Conservation (phyloP, 2,797 vertebrate species). For the Tapirus indicus region DNA sequence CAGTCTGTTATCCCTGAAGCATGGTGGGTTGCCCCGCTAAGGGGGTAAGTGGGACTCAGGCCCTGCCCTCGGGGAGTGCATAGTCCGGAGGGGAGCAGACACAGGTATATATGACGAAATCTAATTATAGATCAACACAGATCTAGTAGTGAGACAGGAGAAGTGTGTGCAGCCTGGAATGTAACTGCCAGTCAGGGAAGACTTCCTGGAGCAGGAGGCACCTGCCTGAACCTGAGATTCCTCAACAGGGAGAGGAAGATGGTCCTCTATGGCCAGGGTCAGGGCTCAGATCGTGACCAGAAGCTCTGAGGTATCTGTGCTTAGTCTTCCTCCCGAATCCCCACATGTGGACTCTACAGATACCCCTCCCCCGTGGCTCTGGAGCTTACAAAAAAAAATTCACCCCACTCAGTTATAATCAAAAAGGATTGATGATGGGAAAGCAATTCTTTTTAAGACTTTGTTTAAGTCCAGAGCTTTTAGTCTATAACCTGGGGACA, state of each 20-base stretch:
- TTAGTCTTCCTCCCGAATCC: background rate
- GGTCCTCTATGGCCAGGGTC: background rate
- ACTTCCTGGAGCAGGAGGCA: background rate
- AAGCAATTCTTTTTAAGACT: background rate
- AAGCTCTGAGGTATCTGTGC: background rate
- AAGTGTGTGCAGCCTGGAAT: background rate
- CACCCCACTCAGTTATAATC: background rate
- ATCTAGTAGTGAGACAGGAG: background rate
- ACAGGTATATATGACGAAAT: background rate
- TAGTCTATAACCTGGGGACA: background rate
- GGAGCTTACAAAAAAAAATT: background rate
- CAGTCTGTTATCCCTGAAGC: background rate
- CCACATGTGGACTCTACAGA: fast-evolving
- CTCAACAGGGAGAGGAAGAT: background rate
- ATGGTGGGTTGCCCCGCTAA: background rate
- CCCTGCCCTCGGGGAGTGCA: background rate
- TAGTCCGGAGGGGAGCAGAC: background rate
- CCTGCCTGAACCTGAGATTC: background rate
- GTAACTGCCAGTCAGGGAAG: background rate
- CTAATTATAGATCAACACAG: background rate
- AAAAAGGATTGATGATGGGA: background rate
- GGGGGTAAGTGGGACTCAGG: background rate
- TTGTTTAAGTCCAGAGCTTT: background rate
- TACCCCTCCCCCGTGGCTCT: background rate
- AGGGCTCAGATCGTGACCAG: background rate